Evolutionary conservation across 2,113 vertebrate species (phyloP).

Genomic region (Chlorodrepanis virens): DNA sequence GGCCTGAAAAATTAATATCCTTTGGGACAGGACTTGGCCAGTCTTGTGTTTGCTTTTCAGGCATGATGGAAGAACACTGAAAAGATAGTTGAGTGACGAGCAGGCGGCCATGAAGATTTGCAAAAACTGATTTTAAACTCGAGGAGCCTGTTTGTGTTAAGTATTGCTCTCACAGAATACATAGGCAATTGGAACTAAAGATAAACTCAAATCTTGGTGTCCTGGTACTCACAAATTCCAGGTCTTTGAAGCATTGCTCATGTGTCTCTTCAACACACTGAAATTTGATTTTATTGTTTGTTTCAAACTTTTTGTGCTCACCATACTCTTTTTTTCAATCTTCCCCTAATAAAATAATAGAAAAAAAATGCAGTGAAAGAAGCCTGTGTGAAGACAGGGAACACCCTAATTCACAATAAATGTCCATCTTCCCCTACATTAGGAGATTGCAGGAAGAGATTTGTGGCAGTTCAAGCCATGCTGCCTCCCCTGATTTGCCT

Average conservation of each 20-base stretch:
- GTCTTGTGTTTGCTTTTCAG: background rate
- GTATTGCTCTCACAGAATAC: background rate
- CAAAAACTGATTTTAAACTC: background rate
- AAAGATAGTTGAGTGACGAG: background rate
- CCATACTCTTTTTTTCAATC: background rate
- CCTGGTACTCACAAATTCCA: background rate
- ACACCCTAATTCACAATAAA: background rate
- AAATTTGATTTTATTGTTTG: background rate
- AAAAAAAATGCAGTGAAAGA: background rate
- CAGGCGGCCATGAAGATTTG: background rate
- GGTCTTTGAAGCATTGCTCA: background rate
- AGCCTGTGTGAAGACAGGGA: background rate
- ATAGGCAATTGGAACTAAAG: background rate
- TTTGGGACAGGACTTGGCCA: background rate
- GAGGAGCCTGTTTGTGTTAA: background rate
- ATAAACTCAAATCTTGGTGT: background rate
- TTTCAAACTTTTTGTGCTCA: background rate
- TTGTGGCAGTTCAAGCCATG: background rate
- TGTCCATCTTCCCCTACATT: fast-evolving
- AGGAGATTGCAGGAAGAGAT: background rate
- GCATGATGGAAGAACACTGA: background rate
- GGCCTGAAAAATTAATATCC: background rate
- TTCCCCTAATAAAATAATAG: background rate
- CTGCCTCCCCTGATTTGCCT: background rate
- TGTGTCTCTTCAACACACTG: background rate